A percentile compares a stretch with the other conserved stretches of the same genome.
Evolutionary conservation across 2,113 vertebrate species (phyloP).

Genomic region (Desmodus rotundus): DNA sequence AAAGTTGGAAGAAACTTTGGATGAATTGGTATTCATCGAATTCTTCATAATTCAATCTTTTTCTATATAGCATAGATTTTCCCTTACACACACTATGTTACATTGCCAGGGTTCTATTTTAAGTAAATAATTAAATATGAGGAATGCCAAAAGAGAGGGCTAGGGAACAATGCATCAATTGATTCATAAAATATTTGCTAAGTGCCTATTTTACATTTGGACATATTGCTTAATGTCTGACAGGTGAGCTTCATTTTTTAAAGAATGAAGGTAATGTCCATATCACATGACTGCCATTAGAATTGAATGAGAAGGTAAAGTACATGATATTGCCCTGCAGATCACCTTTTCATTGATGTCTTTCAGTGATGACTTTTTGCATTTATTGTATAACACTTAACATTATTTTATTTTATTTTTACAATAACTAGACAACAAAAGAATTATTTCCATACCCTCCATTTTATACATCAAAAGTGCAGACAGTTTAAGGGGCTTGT

Average conservation of each 20-base stretch:
- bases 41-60: slow-evolving; percentile 41
- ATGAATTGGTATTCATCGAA: slow-evolving; percentile 27
- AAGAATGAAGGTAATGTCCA: neutral
- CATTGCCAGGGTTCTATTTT: neutral
- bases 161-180: slow-evolving; percentile 39
- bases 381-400: neutral
- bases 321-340: neutral
- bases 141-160: slow-evolving; percentile 20
- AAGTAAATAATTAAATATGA: slow-evolving; percentile 59
- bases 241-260: slow-evolving; percentile 22
- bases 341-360: neutral
- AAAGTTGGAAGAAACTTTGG: slow-evolving; percentile 24
- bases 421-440: neutral
- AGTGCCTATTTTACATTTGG: slow-evolving; percentile 35
- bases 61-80: neutral
- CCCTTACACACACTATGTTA: neutral
- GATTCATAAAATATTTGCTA: slow-evolving; percentile 66
- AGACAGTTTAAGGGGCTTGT: neutral
- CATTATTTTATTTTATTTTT: neutral
- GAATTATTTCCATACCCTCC: neutral
- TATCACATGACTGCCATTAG: neutral
- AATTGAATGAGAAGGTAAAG: neutral
- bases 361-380: neutral
- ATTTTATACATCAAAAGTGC: neutral
- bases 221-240: slow-evolving; percentile 54